Conservation (phyloP, 2,888 invertebrate genomes). For the Lasioglossum pauxillum region DNA sequence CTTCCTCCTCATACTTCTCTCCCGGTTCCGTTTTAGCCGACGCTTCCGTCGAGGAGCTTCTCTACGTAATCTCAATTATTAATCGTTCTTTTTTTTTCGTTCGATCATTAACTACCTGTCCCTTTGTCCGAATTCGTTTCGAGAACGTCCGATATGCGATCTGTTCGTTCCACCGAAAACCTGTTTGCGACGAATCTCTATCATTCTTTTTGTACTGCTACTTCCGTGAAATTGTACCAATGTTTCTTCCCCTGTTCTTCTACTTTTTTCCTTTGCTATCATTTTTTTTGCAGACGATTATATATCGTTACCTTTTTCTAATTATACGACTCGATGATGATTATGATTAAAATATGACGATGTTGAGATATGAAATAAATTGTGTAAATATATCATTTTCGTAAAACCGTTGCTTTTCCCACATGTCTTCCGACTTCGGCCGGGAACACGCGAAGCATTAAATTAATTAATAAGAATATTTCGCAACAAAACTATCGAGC, state of each 20-base stretch:
- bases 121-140: slow-evolving; percentile 5
- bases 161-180: slow-evolving; percentile 32
- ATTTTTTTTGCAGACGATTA: slow-evolving; percentile 43
- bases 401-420: slow-evolving; percentile 62
- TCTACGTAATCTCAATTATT: slow-evolving; percentile 18
- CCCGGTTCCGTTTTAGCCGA: slow-evolving; percentile 30
- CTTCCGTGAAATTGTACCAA: slow-evolving; percentile 44
- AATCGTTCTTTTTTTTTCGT: slow-evolving; percentile 3
- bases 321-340: slow-evolving; percentile 81
- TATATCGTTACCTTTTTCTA: slow-evolving; percentile 74
- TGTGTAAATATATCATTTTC: slow-evolving; percentile 81
- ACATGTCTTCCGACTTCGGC: slow-evolving; percentile 11
- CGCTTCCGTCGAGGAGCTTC: slow-evolving; percentile 16
- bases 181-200: slow-evolving; percentile 51
- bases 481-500: neutral
- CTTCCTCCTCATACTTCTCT: slow-evolving; percentile 37
- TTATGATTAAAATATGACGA: slow-evolving; percentile 78
- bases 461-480: neutral
- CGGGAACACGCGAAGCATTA: neutral
- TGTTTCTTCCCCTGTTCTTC: neutral
- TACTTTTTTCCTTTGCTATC: slow-evolving; percentile 37
- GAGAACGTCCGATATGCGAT: slow-evolving; percentile 57
- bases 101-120: slow-evolving; percentile 3
- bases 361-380: slow-evolving; percentile 84
- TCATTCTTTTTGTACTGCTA: slow-evolving; percentile 48